phyloP scores from a whole-genome alignment of 1,140 invertebrate species.

The Diachasma alloeum region DNA sequence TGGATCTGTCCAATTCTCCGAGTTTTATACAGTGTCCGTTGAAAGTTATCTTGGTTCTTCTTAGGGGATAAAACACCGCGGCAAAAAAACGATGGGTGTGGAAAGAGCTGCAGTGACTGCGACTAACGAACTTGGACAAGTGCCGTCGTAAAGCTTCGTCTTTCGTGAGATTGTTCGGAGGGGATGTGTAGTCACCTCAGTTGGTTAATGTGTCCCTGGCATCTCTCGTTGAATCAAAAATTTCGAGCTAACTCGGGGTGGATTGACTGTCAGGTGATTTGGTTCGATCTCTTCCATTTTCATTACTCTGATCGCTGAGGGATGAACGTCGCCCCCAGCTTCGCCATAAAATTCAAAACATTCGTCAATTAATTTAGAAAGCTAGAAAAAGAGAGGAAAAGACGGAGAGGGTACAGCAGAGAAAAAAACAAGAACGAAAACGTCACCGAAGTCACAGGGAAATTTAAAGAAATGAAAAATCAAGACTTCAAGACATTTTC shows the following conservation, averaged over 20 bases:
- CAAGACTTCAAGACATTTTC: too few species aligned
- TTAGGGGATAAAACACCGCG: neutral
- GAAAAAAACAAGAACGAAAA: too few species aligned
- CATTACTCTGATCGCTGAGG: too few species aligned
- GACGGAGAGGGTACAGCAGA: too few species aligned
- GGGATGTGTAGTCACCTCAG: neutral
- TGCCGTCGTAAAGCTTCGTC: conserved; percentile 1
- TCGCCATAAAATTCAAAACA: too few species aligned
- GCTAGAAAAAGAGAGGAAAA: too few species aligned
- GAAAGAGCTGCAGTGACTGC: neutral
- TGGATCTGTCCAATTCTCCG: neutral
- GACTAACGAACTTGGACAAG: conserved; percentile 16
- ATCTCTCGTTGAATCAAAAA: neutral
- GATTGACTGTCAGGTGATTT: too few species aligned
- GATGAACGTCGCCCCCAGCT: too few species aligned
- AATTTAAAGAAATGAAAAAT: too few species aligned
- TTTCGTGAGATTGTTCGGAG: neutral
- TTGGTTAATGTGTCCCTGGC: neutral
- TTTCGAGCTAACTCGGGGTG: neutral
- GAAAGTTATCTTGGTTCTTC: neutral
- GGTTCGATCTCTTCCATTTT: too few species aligned
- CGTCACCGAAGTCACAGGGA: too few species aligned
- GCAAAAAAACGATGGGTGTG: neutral
- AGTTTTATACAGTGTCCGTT: neutral
- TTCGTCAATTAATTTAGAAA: too few species aligned